Percentiles rank a stretch among this genome's conserved stretches.
phyloP scores from a whole-genome alignment of 1,140 invertebrate species.

The Euwallacea fornicatus region DNA sequence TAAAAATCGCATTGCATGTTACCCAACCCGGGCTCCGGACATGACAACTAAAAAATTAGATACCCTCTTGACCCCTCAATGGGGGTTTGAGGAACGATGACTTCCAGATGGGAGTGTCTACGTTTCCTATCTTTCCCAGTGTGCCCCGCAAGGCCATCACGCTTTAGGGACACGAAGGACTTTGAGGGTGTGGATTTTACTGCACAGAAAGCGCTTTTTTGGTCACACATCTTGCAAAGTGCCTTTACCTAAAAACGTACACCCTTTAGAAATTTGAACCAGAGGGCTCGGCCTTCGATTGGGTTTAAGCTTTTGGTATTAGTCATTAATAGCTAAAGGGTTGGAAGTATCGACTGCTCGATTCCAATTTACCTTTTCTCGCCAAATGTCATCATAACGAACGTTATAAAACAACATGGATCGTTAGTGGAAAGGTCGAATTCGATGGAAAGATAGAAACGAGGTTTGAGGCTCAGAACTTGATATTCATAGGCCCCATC shows the following conservation, averaged over 20 bases:
- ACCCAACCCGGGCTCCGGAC: constrained; percentile 20
- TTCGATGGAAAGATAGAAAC: constrained; percentile 10
- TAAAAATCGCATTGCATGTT: constrained; percentile 20
- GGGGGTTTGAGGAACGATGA: constrained; percentile 2
- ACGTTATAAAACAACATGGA: constrained; percentile 33
- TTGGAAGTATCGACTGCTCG: constrained; percentile 17
- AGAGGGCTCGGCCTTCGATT: neutral
- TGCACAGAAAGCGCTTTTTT: neutral
- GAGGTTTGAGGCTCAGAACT: constrained; percentile 16
- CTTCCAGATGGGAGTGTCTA: constrained; percentile 14
- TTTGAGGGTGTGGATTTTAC: neutral
- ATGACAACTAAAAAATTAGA: constrained; percentile 22
- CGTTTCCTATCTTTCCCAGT: constrained; percentile 22
- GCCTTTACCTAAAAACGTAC: neutral
- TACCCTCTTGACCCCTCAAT: neutral
- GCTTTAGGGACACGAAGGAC: neutral
- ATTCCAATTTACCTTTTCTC: constrained; percentile 29
- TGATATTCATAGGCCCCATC: no score
- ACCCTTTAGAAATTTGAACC: neutral
- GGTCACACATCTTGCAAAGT: neutral
- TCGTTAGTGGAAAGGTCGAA: constrained; percentile 34
- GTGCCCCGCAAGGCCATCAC: constrained; percentile 8
- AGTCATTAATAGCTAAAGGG: constrained; percentile 15
- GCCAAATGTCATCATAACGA: constrained; percentile 28
- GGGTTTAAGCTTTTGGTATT: neutral